A percentile compares a stretch with the other conserved stretches of the same genome.
phyloP scores from a whole-genome alignment of 2,797 vertebrate species.

The Streptopelia turtur region DNA sequence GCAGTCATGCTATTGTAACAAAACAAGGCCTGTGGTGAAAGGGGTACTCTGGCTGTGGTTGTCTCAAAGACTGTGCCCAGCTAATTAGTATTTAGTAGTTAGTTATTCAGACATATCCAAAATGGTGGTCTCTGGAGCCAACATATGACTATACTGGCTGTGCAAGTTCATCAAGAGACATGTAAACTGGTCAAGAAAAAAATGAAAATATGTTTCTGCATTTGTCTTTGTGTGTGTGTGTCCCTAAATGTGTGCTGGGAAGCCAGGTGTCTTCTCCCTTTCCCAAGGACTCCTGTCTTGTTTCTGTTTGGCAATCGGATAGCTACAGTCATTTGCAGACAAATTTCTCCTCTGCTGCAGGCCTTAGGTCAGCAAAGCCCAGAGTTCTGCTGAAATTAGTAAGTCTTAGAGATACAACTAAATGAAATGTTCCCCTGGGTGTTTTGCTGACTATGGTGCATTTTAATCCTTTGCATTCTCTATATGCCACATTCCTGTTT shows the following conservation, averaged over 20 bases:
- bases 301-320: not conserved
- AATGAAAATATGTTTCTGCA: not conserved
- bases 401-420: not conserved
- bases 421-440: not conserved
- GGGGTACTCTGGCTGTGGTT: not conserved
- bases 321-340: not conserved
- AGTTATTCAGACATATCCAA: not conserved
- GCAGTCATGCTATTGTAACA: not conserved
- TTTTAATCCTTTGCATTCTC: not conserved
- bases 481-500: not conserved
- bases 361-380: not conserved
- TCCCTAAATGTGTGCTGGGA: not conserved
- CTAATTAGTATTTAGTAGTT: not conserved
- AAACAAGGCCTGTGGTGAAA: not conserved
- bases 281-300: not conserved
- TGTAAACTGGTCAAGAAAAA: not conserved
- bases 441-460: not conserved
- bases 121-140: not conserved
- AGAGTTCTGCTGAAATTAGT: not conserved
- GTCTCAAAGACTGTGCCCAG: not conserved
- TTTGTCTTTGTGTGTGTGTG: not conserved
- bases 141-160: not conserved
- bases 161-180: not conserved
- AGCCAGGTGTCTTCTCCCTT: not conserved
- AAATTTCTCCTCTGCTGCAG: not conserved